Base-by-base conservation (phyloP, 2,113 vertebrate species). In the Uria lomvia region DNA sequence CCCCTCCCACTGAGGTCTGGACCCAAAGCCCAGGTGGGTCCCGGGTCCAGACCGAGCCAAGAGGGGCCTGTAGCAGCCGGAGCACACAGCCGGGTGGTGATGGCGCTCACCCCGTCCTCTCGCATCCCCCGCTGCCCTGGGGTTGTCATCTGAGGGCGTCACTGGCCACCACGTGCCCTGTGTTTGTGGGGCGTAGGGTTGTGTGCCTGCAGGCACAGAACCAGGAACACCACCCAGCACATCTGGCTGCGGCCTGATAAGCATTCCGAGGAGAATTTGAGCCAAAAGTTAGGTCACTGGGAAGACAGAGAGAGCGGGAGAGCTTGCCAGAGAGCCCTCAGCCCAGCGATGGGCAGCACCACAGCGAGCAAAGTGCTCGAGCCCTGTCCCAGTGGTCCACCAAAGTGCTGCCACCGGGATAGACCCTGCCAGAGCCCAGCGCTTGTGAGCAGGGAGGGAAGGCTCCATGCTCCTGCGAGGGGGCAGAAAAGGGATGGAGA, bases 31-130 rank as follows among this genome's bases (percentile, higher is more conserved):
- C 75, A 63, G 32, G 14, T 19, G 38, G 21, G 55, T n/a, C 42
- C 50, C 1, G 0, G 19, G 16, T 70, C 36, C 2, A 0, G 11
- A 9, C 5, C 0, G 26, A 62, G 36, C 43, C 0, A 0, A 45
- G 50, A 38, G 14, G 18, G 14, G 4, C 32, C 38, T 0, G 0
- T 42, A 62, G 8, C 27, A 59, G n/a, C 56, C 3, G 0, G 30
- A 66, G 42, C 26, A 5, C 15, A 15, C 0, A 0, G 8, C 4
- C 0, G 1, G 24, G 12, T 3, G 7, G 20, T 84, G 86, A 29
- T 1, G 1, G 34, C 0, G 0, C 55, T 87, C 1, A 0, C 22
- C 6, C 59, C 4, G 0, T n/a, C 68, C 70, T 40, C 63, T 88
- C 9, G 2, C 5, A 4, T 27, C 7, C 17, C 17, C n/a, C 36